A percentile compares a stretch with the other conserved stretches of the same genome.
Conservation (phyloP, 2,113 vertebrate genomes). For the Eretmodus cyanostictus region DNA sequence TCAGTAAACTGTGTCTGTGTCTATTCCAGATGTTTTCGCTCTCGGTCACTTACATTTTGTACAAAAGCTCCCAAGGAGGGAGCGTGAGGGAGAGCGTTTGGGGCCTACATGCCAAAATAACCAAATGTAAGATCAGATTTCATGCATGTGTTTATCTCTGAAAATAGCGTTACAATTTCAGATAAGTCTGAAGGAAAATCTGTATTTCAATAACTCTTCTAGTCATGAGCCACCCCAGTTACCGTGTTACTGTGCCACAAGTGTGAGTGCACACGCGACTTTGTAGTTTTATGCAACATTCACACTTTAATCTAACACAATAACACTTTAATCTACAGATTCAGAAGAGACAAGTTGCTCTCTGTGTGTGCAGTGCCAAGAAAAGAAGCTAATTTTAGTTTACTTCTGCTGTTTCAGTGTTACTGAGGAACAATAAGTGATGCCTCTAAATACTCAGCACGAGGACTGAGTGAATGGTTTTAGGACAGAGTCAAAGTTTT, state of each 20-base stretch:
- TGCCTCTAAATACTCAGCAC: neutral
- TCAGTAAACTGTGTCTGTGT: neutral
- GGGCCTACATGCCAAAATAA: neutral
- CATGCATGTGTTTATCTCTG: neutral
- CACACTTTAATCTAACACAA: neutral
- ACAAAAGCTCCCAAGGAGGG: rapidly evolving
- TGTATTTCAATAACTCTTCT: neutral
- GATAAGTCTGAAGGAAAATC: neutral
- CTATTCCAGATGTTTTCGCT: neutral
- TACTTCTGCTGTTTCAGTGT: neutral
- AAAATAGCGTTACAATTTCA: neutral
- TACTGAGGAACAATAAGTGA: neutral
- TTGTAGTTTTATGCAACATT: neutral
- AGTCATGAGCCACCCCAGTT: neutral
- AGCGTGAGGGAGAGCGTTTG: neutral
- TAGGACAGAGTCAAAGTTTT: neutral
- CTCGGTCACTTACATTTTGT: neutral
- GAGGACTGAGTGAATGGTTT: neutral
- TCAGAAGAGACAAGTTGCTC: neutral
- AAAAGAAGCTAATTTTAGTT: neutral
- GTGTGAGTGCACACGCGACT: rapidly evolving
- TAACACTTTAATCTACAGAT: neutral
- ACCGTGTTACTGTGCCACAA: rapidly evolving
- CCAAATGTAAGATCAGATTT: neutral
- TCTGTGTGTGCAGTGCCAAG: neutral